A percentile compares a stretch with the other conserved stretches of the same genome.
phyloP scores from a whole-genome alignment of 1,140 invertebrate genomes.

The Calliopsis andreniformis region DNA sequence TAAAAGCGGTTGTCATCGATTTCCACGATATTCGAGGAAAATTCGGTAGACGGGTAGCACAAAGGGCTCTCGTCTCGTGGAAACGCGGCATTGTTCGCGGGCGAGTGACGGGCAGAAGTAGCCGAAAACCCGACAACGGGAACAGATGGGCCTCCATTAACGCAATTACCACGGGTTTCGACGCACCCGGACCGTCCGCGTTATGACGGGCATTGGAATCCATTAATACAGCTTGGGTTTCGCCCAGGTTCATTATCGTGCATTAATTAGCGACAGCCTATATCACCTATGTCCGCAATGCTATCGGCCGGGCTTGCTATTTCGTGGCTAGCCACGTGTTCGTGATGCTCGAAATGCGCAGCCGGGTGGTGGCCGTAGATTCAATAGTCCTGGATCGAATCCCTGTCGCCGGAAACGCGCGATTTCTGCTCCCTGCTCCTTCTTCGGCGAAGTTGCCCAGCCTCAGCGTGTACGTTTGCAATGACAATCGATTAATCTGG shows the following conservation, averaged over 20 bases:
- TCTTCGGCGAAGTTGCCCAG: background rate
- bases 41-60: too few relatives aligned
- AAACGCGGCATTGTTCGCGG: conserved; percentile 17
- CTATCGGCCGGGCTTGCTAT: conserved; percentile 62
- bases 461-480: background rate
- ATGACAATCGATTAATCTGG: background rate
- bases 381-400: conserved; percentile 48
- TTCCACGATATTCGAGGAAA: too few relatives aligned
- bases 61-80: too few relatives aligned
- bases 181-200: conserved; percentile 60
- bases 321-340: conserved; percentile 66
- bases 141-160: conserved; percentile 64
- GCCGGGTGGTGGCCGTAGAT: conserved; percentile 30
- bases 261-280: conserved; percentile 72
- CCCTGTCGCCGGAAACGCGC: conserved; percentile 38
- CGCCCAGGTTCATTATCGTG: conserved; percentile 70
- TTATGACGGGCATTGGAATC: conserved; percentile 70
- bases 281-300: conserved; percentile 60
- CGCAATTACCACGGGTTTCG: conserved; percentile 63
- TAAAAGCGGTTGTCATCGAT: too few relatives aligned
- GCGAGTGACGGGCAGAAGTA: conserved; percentile 40
- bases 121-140: conserved; percentile 41
- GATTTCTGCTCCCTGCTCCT: conserved; percentile 26
- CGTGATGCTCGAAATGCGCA: conserved; percentile 51
- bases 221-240: conserved; percentile 69